These are phyloP conservation scores for Triplophysa rosa DNA, from an alignment of 2,113 vertebrate genomes.

Conservation along the genomic window DNA sequence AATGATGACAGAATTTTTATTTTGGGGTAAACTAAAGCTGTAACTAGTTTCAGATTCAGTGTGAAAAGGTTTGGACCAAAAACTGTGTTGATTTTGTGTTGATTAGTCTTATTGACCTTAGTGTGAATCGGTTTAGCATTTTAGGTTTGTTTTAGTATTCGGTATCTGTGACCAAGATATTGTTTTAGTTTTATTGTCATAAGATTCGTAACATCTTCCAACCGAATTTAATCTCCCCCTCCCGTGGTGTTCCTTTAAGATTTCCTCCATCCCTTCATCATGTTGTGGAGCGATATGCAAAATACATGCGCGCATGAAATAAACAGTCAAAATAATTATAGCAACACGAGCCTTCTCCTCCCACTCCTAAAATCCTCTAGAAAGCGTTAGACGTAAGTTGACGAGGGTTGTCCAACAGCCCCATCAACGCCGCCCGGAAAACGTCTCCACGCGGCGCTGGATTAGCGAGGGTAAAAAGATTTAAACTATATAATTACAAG, in stretches of 20 bases:
- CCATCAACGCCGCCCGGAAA: conserved; percentile 62
- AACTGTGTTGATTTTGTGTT: neutral
- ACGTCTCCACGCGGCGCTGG: conserved; percentile 70
- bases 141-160: neutral
- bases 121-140: neutral
- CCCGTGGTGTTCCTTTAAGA: conserved; percentile 36
- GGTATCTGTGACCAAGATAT: neutral
- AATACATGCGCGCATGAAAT: conserved; percentile 58
- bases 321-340: conserved; percentile 71
- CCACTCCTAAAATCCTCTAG: conserved; percentile 56
- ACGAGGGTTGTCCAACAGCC: conserved; percentile 53
- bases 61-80: too few relatives aligned
- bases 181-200: neutral
- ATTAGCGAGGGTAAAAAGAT: conserved; percentile 85
- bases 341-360: conserved; percentile 60
- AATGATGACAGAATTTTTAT: too few relatives aligned
- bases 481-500: conserved; percentile 90
- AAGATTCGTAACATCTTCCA: neutral
- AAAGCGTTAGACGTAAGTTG: conserved; percentile 59
- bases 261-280: conserved; percentile 58
- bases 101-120: neutral
- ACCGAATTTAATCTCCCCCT: conserved; percentile 5
- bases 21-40: too few relatives aligned
- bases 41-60: too few relatives aligned
- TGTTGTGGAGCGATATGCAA: conserved; percentile 65